These are phyloP conservation scores for Spilogale gracilis DNA, from an alignment of 2,113 vertebrate genomes.

Conservation along the genomic window DNA sequence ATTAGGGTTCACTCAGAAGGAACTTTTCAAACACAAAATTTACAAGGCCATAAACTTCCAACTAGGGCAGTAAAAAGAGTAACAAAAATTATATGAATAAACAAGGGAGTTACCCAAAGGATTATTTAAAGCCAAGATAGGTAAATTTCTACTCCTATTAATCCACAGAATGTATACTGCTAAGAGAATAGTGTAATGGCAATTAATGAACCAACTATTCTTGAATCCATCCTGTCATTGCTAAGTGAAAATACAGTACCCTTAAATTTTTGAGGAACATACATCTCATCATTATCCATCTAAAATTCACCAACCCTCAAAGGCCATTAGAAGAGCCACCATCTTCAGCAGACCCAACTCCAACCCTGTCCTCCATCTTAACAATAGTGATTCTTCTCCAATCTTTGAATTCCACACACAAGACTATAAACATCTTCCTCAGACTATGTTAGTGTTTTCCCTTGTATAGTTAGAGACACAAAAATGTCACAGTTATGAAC, in stretches of 20 bases:
- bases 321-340: neutral
- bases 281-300: neutral
- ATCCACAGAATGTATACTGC: neutral
- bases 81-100: slow-evolving; percentile 51
- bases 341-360: neutral
- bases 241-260: neutral
- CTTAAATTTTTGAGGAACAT: neutral
- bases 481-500: neutral
- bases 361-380: neutral
- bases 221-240: neutral
- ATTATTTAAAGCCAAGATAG: neutral
- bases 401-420: neutral
- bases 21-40: slow-evolving; percentile 45
- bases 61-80: slow-evolving; percentile 37
- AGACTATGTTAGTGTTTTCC: neutral
- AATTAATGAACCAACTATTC: slow-evolving; percentile 20
- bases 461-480: neutral
- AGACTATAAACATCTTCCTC: neutral
- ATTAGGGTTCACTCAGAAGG: neutral
- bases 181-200: neutral
- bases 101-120: neutral
- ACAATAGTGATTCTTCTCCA: neutral
- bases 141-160: neutral
- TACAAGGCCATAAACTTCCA: slow-evolving; percentile 37
- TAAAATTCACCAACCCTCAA: neutral